A percentile compares a stretch with the other conserved stretches of the same genome.
These are phyloP conservation scores for Lindbergichthys nudifrons DNA, from an alignment of 2,797 vertebrate species.

Conservation along the genomic window DNA sequence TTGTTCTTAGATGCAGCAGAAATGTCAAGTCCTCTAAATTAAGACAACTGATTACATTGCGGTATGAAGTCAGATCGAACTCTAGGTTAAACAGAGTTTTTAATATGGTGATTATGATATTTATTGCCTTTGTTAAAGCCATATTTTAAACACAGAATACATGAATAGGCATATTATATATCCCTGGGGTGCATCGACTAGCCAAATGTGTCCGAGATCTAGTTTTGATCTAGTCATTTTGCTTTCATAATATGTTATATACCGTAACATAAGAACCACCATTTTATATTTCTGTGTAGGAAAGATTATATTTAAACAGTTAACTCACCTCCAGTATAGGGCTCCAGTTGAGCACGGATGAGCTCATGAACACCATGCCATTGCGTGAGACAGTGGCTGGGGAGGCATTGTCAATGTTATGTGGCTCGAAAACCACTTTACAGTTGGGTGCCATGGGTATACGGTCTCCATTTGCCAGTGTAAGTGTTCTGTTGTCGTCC, in stretches of 20 bases:
- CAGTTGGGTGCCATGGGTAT: conserved; percentile 98
- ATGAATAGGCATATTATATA: background rate
- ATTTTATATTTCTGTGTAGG: background rate
- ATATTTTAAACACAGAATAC: background rate
- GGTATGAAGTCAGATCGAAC: background rate
- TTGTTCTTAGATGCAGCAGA: background rate
- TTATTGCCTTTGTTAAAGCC: too few relatives aligned
- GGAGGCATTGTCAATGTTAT: conserved; percentile 97
- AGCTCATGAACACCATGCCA: conserved; percentile 99
- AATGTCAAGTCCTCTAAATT: conserved; percentile 8
- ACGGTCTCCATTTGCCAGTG: conserved; percentile 95
- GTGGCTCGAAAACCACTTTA: conserved; percentile 96
- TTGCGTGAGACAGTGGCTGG: conserved; percentile 97
- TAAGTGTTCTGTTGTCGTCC: conserved; percentile 97
- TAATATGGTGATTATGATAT: background rate
- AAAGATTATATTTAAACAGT: background rate
- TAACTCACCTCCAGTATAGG: conserved; percentile 92
- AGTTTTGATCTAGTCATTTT: background rate
- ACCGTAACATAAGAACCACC: background rate
- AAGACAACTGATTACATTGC: background rate
- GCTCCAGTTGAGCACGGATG: conserved; percentile 93
- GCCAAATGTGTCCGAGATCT: background rate
- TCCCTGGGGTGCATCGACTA: background rate
- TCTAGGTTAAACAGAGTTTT: background rate
- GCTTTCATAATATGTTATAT: background rate